Percentiles rank a stretch among this genome's conserved stretches.
These are phyloP conservation scores for Centroberyx gerrardi DNA, from an alignment of 2,797 vertebrate genomes.

Conservation along the genomic window DNA sequence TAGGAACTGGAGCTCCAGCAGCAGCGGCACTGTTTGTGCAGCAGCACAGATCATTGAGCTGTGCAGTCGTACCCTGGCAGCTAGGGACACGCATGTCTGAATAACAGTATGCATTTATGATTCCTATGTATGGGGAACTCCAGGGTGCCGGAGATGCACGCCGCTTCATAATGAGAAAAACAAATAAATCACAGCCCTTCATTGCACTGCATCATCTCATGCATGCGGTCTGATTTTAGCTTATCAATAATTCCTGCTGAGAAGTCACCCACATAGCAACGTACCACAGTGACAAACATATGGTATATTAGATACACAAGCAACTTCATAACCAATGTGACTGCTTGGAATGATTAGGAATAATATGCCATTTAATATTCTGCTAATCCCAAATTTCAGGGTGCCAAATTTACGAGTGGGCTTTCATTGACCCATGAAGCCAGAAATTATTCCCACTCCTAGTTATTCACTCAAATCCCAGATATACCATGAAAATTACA, in stretches of 20 bases:
- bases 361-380: constrained; percentile 21
- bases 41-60: constrained; percentile 62
- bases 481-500: constrained; percentile 21
- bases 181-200: constrained; percentile 57
- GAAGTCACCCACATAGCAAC: constrained; percentile 25
- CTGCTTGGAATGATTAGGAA: neutral
- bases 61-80: constrained; percentile 38
- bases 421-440: constrained; percentile 18
- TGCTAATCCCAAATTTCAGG: constrained; percentile 11
- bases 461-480: constrained; percentile 21
- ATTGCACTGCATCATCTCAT: constrained; percentile 29
- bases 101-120: constrained; percentile 50
- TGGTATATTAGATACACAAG: constrained; percentile 20
- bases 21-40: constrained; percentile 37
- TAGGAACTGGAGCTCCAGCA: constrained; percentile 44
- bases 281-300: constrained; percentile 22
- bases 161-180: constrained; percentile 48
- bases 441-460: constrained; percentile 15
- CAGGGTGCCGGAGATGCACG: constrained; percentile 49
- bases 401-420: neutral
- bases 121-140: constrained; percentile 40
- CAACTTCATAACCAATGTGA: neutral
- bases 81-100: constrained; percentile 45
- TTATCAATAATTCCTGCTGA: constrained; percentile 54
- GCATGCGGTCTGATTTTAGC: constrained; percentile 25